Evolutionary conservation across 2,113 vertebrate genomes (phyloP).

Genomic region (Tangachromis dhanisi): DNA sequence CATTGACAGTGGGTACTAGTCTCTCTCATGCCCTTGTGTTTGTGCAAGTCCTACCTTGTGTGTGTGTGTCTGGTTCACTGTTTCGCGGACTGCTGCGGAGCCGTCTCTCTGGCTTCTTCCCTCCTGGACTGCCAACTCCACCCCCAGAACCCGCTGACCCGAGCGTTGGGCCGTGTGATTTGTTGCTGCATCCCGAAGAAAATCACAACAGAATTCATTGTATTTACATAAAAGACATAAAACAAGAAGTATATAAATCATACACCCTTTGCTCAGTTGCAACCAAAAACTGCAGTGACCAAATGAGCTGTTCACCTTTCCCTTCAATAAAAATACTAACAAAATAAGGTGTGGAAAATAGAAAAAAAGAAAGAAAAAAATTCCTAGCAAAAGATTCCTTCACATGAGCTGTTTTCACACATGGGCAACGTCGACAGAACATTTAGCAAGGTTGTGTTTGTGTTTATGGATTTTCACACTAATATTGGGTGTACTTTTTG

Average conservation of each 20-base stretch:
- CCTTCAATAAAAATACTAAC: accelerated
- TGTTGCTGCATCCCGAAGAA: slow-evolving; percentile 40
- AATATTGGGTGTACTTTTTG: not conserved
- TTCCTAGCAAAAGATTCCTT: not conserved
- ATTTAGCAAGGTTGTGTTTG: not conserved
- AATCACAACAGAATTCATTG: not conserved
- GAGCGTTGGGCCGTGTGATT: slow-evolving; percentile 62
- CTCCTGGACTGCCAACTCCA: slow-evolving; percentile 65
- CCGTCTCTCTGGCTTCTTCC: slow-evolving; percentile 83
- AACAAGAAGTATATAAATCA: not conserved
- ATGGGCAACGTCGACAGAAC: not conserved
- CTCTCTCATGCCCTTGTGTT: not conserved
- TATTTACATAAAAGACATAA: not conserved
- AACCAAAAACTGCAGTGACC: not conserved
- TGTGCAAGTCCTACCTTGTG: slow-evolving; percentile 48
- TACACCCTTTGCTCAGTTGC: not conserved
- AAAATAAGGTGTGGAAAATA: not conserved
- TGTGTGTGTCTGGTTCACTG: slow-evolving; percentile 78
- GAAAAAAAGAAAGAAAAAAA: not conserved
- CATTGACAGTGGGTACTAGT: not conserved
- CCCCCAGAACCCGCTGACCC: slow-evolving; percentile 71
- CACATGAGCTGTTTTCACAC: not conserved
- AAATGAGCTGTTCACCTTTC: not conserved
- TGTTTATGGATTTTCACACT: not conserved
- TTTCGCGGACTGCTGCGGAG: slow-evolving; percentile 87